Base-by-base conservation (phyloP, 2,888 invertebrate genomes). In the Drosophila histrio region DNA sequence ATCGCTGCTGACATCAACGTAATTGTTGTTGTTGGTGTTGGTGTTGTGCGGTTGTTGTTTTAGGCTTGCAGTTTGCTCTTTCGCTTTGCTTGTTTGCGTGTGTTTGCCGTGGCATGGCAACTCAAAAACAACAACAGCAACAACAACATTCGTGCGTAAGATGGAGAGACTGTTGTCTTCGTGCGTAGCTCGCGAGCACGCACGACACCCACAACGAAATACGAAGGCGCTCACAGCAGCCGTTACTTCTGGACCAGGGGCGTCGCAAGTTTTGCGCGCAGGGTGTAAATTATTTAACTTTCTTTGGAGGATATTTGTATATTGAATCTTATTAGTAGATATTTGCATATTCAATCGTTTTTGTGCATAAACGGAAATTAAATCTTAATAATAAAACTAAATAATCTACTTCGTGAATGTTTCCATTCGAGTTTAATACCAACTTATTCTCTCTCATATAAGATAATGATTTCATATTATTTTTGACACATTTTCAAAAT, bases 31-130 rank as follows among this genome's bases (percentile, higher is more conserved):
- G 50, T 56, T 62, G 58, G 53, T 54, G 26, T 58, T 75, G 67
- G 63, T 79, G 72, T 76, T 56, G 49, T 65, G 67, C 62, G 58
- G 79, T 68, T 79, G 65, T 84, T 87, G 81, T 77, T 77, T 54
- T 67, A 81, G 87, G 79, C 87, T 68, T 81, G 87, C 87, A 88
- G 79, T 79, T 88, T 82, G 83, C 77, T 76, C 77, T 78, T 82
- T 82, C 52, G 64, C 75, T 67, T 62, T 61, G 77, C 87, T 72
- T 68, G 79, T 67, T 63, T 78, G 82, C 75, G 64, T 67, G 60
- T 84, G 79, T 83, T 80, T 72, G 84, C 77, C 63, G 60, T 72
- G 79, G 76, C 52, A 68, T 54, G 52, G 68, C 79, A 69, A 54
- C n/a, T n/a, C 64, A 79, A 61, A 62, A 70, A 61, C 63, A 77